Evolutionary conservation across 2,113 vertebrate species (phyloP).

Genomic region (Pagrus major): DNA sequence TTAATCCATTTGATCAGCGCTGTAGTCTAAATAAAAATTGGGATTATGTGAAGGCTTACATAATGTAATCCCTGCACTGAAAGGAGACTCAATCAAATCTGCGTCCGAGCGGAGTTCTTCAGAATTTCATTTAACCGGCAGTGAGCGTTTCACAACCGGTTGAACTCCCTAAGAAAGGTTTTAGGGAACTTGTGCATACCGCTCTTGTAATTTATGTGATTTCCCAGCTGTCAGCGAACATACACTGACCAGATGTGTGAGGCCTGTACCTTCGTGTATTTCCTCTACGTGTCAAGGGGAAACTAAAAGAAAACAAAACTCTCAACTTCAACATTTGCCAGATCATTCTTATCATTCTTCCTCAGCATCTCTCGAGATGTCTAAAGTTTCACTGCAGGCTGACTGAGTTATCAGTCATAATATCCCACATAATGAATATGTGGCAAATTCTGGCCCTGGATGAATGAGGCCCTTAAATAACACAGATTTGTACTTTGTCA

Average conservation of each 20-base stretch:
- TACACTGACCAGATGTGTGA: conserved; percentile 25
- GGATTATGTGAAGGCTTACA: conserved; percentile 61
- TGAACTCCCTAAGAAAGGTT: conserved; percentile 8
- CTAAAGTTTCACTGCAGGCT: neutral
- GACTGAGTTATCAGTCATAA: conserved; percentile 1
- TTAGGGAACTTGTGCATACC: neutral
- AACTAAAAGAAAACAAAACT: conserved; percentile 30
- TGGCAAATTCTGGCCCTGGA: neutral
- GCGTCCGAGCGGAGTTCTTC: conserved; percentile 8
- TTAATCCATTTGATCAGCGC: conserved; percentile 45
- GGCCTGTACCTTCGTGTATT: neutral
- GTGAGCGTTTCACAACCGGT: neutral
- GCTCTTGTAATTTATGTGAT: conserved; percentile 7
- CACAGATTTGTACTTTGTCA: conserved; percentile 22
- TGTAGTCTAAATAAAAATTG: conserved; percentile 62
- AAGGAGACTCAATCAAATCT: conserved; percentile 54
- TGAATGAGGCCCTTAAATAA: neutral
- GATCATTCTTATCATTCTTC: conserved; percentile 13
- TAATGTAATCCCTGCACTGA: conserved; percentile 62
- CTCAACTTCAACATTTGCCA: neutral
- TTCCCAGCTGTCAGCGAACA: neutral
- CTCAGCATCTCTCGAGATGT: neutral
- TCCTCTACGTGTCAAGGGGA: conserved; percentile 3
- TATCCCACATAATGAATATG: neutral
- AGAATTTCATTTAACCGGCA: conserved; percentile 20